phyloP scores from a whole-genome alignment of 2,888 invertebrate genomes.

The Volucella inflata region DNA sequence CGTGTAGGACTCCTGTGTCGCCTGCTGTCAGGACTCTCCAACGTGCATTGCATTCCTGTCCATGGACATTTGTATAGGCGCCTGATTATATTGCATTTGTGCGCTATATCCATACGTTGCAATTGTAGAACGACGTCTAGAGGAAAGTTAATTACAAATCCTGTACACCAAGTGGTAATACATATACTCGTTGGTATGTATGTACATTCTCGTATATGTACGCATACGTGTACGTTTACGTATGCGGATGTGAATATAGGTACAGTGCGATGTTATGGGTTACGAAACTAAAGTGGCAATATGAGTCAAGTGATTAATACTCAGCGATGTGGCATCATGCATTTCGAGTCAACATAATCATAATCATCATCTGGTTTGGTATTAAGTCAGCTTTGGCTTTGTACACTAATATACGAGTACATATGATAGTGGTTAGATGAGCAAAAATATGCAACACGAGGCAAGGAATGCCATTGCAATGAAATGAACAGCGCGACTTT shows the following conservation, averaged over 20 bases:
- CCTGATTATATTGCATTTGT: slow-evolving; percentile 64
- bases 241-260: background rate
- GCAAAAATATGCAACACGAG: slow-evolving; percentile 8
- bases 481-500: slow-evolving; percentile 30
- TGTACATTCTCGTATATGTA: too few species aligned
- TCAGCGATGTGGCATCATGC: slow-evolving; percentile 61
- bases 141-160: slow-evolving; percentile 69
- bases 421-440: background rate
- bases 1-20: background rate
- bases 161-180: slow-evolving; percentile 14
- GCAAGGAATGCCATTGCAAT: slow-evolving; percentile 24
- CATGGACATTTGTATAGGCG: slow-evolving; percentile 68
- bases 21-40: slow-evolving; percentile 33
- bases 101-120: slow-evolving; percentile 14
- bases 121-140: slow-evolving; percentile 7
- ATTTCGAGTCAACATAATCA: slow-evolving; percentile 65
- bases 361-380: slow-evolving; percentile 58
- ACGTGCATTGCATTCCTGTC: slow-evolving; percentile 63
- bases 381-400: slow-evolving; percentile 22
- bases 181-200: too few species aligned
- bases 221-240: background rate
- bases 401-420: background rate
- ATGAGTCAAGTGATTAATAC: slow-evolving; percentile 62
- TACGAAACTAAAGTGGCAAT: slow-evolving; percentile 43
- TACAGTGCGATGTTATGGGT: slow-evolving; percentile 17